A percentile compares a stretch with the other conserved stretches of the same genome.
Evolutionary conservation across 2,888 invertebrate genomes (phyloP).

Genomic region (Morpho deidamia): DNA sequence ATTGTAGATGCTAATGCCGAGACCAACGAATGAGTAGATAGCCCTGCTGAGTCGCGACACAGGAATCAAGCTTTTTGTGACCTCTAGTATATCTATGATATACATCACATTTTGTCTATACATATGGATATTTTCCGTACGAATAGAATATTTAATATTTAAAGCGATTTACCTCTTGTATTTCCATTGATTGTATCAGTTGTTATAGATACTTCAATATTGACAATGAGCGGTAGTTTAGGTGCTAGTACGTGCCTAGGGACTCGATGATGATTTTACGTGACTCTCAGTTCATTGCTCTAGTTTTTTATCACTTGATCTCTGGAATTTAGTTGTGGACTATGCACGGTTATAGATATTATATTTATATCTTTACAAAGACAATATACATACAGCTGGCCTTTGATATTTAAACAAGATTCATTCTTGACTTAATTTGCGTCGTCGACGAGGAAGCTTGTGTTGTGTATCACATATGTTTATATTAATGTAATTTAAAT

Average conservation of each 20-base stretch:
- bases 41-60: too few species aligned
- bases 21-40: too few species aligned
- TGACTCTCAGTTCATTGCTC: conserved; percentile 74
- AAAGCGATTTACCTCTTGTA: conserved; percentile 4
- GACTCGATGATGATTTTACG: conserved; percentile 67
- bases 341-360: conserved; percentile 57
- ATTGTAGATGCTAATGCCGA: too few species aligned
- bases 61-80: too few species aligned
- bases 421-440: not conserved
- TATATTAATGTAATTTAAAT: not conserved
- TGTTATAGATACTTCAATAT: conserved; percentile 67
- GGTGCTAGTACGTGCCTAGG: conserved; percentile 66
- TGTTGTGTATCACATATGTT: not conserved
- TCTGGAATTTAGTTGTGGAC: conserved; percentile 69
- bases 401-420: conserved; percentile 7
- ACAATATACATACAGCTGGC: conserved; percentile 12
- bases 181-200: conserved; percentile 68
- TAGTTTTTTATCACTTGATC: conserved; percentile 71
- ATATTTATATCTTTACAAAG: conserved; percentile 28
- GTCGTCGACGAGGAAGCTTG: conserved; percentile 1
- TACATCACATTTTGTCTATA: too few species aligned
- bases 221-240: conserved; percentile 77
- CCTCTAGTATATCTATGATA: too few species aligned
- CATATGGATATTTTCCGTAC: too few species aligned
- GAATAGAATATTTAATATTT: too few species aligned